Base-by-base conservation (phyloP, 2,888 invertebrate genomes). In the Pyrocoelia pectoralis region DNA sequence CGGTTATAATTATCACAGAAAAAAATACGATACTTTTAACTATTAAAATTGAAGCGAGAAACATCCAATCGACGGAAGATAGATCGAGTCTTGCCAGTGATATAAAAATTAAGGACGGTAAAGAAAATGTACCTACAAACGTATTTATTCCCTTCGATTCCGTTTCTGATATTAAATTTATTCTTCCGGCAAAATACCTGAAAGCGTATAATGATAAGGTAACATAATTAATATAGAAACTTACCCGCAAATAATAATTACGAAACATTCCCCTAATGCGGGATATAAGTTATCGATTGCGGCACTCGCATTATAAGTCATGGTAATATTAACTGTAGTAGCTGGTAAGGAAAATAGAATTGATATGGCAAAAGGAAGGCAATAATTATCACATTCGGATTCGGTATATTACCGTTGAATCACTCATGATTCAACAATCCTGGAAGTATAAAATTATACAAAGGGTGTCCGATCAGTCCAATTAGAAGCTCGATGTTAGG, bases 91-190 rank as follows among this genome's bases (percentile, higher is more conserved):
- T 88, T 15, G 95, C 95, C 77, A 98, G 81, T 5, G 95, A 95
- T 72, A 93, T 85, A 78, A 98, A 97, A 76, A 98, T 95, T 14
- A 98, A 82, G 1, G 95, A 91, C 40, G 98, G 98, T 65, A 98
- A 81, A 12, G 96, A 93, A 83, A 98, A 97, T 38, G 93, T 95
- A 10, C 95, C 95, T 2, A 97, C 94, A 84, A 96, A 97, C 56
- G 93, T 93, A 61, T 92, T 93, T 69, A 98, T 87, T 13, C 97
- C 97, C 83, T 92, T 94, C 2, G 94, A 89, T 83, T 95, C 95
- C 28, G 89, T 86, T 78, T 89, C 89, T 58, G 93, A 88, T 17
- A 96, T 93, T 46, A 94, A 83, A 80, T 92, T 92, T 64, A 93
- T 84, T 65, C 94, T 88, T 5, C 95, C 95, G 63, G 95, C 94